Evolutionary conservation across 2,113 vertebrate genomes (phyloP), one percentile per base, ranked within the genome.

Genomic region (Cairina moschata): DNA sequence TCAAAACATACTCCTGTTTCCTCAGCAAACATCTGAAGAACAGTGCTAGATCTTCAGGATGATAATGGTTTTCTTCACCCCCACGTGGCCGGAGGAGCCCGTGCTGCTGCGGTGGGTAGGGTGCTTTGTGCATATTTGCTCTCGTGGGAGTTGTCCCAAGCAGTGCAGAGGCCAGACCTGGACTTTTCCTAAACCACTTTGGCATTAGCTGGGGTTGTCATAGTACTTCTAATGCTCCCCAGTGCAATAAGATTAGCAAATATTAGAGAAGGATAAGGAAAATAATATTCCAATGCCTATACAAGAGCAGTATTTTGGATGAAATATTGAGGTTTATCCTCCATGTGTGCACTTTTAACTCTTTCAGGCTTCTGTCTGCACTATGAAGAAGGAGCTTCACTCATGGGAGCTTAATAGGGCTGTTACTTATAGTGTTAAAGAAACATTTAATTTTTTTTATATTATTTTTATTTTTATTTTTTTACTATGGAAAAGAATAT

Each of bases 341-440:
- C 4, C 0, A 0, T 23, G 20, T 29, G 2, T 55, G 55, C 52
- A 54, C 11, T 75, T 81, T 17, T 48, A 58, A 48, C 16, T 81
- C 52, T 48, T 82, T 38, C 52, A 72, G 17, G 13, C 66, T 91
- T 91, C 32, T 12, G 11, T 17, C 59, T 55, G 8, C 31, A 17
- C 36, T n/a, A 81, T 13, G n/a, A 90, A 86, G 42, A 63, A 67
- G 34, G 26, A 75, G 34, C 48, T 86, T 88, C 29, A 54, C 20
- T 81, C 21, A n/a, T 5, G 31, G 44, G 22, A 75, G 29, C 2
- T 18, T 66, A 74, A 73, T 87, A 79, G 38, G 34, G 36, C 83
- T 81, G 40, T 75, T 94, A 25, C 6, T 21, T 66, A 9, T 13
- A 74, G 40, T 52, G 31, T 79, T 85, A 63, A 63, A 31, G 11